These are phyloP conservation scores for Dipodomys merriami DNA, from an alignment of 2,113 vertebrate genomes.

Conservation along the genomic window DNA sequence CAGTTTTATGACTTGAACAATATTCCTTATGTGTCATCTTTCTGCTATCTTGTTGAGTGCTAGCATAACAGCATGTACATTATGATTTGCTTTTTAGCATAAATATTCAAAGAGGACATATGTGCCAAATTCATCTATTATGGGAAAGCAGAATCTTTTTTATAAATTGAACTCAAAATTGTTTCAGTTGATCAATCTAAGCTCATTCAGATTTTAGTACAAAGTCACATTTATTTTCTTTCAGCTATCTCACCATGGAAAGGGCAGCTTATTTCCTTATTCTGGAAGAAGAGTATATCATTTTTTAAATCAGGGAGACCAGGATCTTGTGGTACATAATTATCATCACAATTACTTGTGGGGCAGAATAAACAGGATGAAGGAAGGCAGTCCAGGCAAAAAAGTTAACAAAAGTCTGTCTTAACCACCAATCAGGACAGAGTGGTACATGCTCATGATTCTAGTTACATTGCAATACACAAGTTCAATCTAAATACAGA, in stretches of 20 bases:
- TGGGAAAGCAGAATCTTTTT: neutral
- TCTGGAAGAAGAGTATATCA: neutral
- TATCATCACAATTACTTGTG: too few relatives aligned
- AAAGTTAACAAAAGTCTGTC: too few relatives aligned
- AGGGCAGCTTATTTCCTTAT: neutral
- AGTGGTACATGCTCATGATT: too few relatives aligned
- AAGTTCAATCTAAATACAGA: too few relatives aligned
- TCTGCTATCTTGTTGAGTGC: neutral
- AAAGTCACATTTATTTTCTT: neutral
- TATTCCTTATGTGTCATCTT: neutral
- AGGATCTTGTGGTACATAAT: too few relatives aligned
- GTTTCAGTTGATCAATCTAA: neutral
- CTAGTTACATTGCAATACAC: too few relatives aligned
- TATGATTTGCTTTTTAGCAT: neutral
- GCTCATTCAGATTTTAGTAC: neutral
- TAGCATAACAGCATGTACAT: neutral
- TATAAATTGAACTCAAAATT: constrained; percentile 8
- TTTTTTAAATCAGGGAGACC: too few relatives aligned
- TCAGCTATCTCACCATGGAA: neutral
- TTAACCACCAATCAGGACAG: too few relatives aligned
- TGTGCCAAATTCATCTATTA: constrained; percentile 31
- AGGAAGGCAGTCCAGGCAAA: too few relatives aligned
- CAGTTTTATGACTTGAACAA: constrained; percentile 11
- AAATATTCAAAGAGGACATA: neutral
- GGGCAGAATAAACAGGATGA: too few relatives aligned